phyloP scores from a whole-genome alignment of 2,113 vertebrate species.

The Marcusenius ussheri region DNA sequence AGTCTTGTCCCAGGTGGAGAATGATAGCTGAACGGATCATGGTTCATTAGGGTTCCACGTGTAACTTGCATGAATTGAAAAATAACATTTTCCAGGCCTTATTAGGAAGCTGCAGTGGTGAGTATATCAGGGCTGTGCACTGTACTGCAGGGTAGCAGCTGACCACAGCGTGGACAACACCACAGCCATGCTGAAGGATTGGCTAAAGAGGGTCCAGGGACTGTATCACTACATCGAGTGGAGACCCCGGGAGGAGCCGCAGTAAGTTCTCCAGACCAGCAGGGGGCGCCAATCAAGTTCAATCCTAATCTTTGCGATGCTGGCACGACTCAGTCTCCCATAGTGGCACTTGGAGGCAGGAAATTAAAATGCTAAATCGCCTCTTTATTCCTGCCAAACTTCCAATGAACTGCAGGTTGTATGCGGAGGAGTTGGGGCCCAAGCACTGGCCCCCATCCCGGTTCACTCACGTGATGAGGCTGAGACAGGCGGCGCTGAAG shows the following conservation, averaged over 20 bases:
- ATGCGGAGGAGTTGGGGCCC: constrained; percentile 74
- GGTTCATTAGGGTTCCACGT: not conserved
- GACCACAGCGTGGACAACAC: constrained; percentile 82
- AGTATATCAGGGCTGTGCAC: not conserved
- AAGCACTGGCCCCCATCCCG: constrained; percentile 78
- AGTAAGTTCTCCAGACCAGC: constrained; percentile 46
- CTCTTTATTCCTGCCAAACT: not conserved
- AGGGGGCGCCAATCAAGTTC: not conserved
- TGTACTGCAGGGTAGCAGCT: constrained; percentile 65
- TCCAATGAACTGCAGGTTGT: constrained; percentile 52
- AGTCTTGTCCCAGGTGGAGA: not conserved
- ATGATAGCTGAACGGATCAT: not conserved
- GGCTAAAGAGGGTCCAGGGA: constrained; percentile 67
- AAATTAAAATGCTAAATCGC: not conserved
- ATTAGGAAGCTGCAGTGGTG: not conserved
- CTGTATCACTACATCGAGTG: constrained; percentile 77
- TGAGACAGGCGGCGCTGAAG: constrained; percentile 73
- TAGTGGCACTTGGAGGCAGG: not conserved
- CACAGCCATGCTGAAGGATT: constrained; percentile 72
- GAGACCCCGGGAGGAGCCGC: constrained; percentile 67
- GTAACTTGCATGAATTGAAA: not conserved
- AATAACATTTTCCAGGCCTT: not conserved
- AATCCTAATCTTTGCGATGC: not conserved
- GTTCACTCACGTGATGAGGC: constrained; percentile 75
- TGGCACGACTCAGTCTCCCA: not conserved